Evolutionary conservation across 2,113 vertebrate genomes (phyloP), one percentile per base, ranked within the genome.

Genomic region (Crotalus horridus): DNA sequence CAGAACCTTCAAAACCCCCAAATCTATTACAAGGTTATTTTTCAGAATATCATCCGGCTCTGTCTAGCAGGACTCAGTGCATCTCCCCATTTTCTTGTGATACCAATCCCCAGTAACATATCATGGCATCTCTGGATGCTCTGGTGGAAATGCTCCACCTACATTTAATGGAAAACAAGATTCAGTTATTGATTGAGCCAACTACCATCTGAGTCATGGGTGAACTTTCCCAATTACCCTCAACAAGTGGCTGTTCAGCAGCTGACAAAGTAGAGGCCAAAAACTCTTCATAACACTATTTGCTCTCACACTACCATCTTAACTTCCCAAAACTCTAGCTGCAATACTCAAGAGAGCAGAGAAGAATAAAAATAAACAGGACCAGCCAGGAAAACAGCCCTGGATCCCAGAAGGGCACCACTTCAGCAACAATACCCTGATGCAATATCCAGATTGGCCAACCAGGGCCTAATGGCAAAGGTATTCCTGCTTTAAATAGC

Each of bases 331-430:
- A 87, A 89, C 93, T 90, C 17, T 12, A 90, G 48, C 86, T n/a
- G 39, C 92, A 93, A 94, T 56, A 93, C 96, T 90, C 95, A 92
- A 93, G 95, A 94, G 95, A 96, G 94, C 23, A 1, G 87, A 58
- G 96, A 54, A 91, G 69, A 87, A 90, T 92, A 97, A 96, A 97
- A 97, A 97, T 97, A 97, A 96, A 95, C 81, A 85, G 94, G 95
- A 94, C 93, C 91, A 90, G 56, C 95, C 95, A 96, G 95, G 94
- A 97, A 97, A 97, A 97, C 96, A 97, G 94, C 94, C 94, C 51
- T 0, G 0, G 0, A 0, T 93, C 95, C 94, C 94, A 0, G 0
- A 92, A 0, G 11, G 93, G 92, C 39, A 92, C 87, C 53, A 87
- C 91, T 94, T 95, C 0, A 0, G 96, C 93, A 96, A 94, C 92